Evolutionary conservation across 2,797 vertebrate genomes (phyloP).

Genomic region (Microctenopoma steveboyesi): DNA sequence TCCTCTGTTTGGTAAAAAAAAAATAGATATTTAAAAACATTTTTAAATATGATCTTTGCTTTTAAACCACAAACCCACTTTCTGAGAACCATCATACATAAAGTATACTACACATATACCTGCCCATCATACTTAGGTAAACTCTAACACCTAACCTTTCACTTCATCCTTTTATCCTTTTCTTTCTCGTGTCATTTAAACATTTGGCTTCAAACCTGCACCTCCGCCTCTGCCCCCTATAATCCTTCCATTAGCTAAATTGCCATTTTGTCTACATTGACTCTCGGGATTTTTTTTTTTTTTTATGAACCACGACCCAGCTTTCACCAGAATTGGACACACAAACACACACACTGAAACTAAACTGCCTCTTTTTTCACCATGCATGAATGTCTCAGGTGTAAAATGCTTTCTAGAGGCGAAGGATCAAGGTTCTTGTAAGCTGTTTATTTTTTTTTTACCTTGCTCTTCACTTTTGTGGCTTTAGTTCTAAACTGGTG

Average conservation of each 20-base stretch:
- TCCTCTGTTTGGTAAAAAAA: background rate
- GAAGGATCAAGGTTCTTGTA: constrained; percentile 50
- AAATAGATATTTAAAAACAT: background rate
- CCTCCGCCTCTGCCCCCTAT: constrained; percentile 59
- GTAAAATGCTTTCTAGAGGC: constrained; percentile 49
- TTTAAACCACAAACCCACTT: no score
- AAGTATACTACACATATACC: background rate
- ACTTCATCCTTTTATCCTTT: constrained; percentile 50
- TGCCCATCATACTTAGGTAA: constrained; percentile 2
- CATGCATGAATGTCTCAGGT: constrained; percentile 50
- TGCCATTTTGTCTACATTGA: constrained; percentile 62
- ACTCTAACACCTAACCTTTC: constrained; percentile 15
- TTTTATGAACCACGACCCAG: constrained; percentile 35
- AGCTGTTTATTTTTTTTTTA: constrained; percentile 38
- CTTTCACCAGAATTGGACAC: constrained; percentile 59
- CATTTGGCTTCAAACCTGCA: constrained; percentile 58
- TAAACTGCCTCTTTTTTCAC: constrained; percentile 44
- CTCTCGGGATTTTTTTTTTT: constrained; percentile 29
- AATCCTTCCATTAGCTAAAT: constrained; percentile 79
- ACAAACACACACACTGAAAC: constrained; percentile 9
- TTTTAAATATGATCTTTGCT: background rate
- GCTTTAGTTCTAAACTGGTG: constrained; percentile 61
- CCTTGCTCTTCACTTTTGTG: constrained; percentile 48
- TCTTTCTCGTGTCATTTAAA: constrained; percentile 52
- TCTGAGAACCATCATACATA: background rate